These are phyloP conservation scores for Agrilus mali DNA, from an alignment of 2,888 invertebrate species.

Conservation along the genomic window DNA sequence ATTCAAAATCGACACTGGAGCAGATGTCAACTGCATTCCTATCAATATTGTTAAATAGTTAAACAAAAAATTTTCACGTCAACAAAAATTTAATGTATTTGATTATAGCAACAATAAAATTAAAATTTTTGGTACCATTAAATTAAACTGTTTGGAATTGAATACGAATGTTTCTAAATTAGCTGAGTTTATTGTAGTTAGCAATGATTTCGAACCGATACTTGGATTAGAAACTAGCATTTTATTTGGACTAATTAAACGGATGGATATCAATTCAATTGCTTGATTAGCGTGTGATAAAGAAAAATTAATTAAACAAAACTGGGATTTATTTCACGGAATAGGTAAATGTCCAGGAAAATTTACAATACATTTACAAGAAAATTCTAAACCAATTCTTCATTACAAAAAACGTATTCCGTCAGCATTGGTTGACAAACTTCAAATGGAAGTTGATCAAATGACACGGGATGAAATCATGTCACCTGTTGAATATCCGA, in stretches of 20 bases:
- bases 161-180: neutral
- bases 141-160: no score
- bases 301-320: no score
- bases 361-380: neutral
- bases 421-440: neutral
- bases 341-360: neutral
- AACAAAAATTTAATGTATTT: neutral
- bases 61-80: neutral
- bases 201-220: neutral
- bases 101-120: neutral
- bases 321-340: neutral
- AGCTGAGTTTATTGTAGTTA: neutral
- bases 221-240: constrained; percentile 1
- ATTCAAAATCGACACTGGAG: neutral
- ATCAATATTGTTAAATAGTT: neutral
- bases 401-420: constrained; percentile 1
- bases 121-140: neutral
- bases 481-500: constrained; percentile 6
- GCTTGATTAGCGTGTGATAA: no score
- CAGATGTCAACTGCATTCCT: neutral
- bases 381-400: constrained; percentile 1
- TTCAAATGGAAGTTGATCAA: constrained; percentile 3
- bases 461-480: constrained; percentile 5
- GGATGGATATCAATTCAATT: neutral
- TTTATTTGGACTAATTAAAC: constrained; percentile 1